These are phyloP conservation scores for Macquaria ambigua DNA, from an alignment of 2,113 vertebrate genomes.

Conservation along the genomic window DNA sequence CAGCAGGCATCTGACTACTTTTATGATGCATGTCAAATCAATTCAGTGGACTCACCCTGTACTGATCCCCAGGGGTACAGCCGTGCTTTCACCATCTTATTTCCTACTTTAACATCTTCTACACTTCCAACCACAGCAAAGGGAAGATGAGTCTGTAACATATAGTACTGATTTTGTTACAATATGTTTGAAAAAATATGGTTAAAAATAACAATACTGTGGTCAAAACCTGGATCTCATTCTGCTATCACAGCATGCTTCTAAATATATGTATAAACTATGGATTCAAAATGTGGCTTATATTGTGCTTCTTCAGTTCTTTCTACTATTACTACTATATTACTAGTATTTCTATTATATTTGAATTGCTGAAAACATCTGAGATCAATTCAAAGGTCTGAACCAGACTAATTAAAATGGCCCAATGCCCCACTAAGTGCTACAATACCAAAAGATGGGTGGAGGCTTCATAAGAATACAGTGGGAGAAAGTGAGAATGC, in stretches of 20 bases:
- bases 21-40: slow-evolving; percentile 16
- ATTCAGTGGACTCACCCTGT: slow-evolving; percentile 89
- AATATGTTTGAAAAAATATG: not conserved
- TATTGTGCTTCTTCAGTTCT: too few species aligned
- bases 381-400: not conserved
- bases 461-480: not conserved
- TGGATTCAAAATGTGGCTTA: too few species aligned
- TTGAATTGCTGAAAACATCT: not conserved
- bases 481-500: not conserved
- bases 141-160: slow-evolving; percentile 91
- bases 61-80: slow-evolving; percentile 98
- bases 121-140: slow-evolving; percentile 97
- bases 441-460: not conserved
- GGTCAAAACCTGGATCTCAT: too few species aligned
- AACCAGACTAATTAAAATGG: not conserved
- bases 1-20: slow-evolving; percentile 10
- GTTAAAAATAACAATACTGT: too few species aligned
- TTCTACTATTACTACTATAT: not conserved
- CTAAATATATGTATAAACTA: too few species aligned
- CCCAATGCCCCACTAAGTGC: not conserved
- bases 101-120: slow-evolving; percentile 95
- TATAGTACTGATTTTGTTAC: slow-evolving; percentile 15
- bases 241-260: too few species aligned
- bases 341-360: not conserved
- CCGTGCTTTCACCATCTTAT: slow-evolving; percentile 95